phyloP scores from a whole-genome alignment of 2,888 invertebrate species.

The Bellardia bayeri region DNA sequence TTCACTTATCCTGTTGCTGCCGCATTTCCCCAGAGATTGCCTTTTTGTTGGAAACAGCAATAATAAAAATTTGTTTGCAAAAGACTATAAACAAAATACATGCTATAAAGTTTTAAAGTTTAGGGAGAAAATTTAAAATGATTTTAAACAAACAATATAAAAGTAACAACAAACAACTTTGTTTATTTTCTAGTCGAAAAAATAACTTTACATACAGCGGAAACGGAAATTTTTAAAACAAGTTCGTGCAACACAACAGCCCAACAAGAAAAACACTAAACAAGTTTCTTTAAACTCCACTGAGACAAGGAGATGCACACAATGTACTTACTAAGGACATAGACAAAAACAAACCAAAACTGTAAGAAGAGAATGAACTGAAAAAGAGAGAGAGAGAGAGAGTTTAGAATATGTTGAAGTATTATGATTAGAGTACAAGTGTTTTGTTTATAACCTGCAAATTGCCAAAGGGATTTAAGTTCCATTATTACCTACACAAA shows the following conservation, averaged over 20 bases:
- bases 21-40: slow-evolving; percentile 46
- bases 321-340: slow-evolving; percentile 38
- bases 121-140: slow-evolving; percentile 16
- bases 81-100: slow-evolving; percentile 31
- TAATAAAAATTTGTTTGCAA: slow-evolving; percentile 49
- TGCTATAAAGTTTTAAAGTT: slow-evolving; percentile 46
- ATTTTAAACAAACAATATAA: slow-evolving; percentile 23
- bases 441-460: slow-evolving; percentile 28
- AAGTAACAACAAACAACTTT: slow-evolving; percentile 10
- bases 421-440: slow-evolving; percentile 2
- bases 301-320: slow-evolving; percentile 64
- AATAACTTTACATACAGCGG: slow-evolving; percentile 58
- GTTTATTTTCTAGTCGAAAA: slow-evolving; percentile 38
- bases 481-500: background rate
- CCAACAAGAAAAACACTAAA: slow-evolving; percentile 39
- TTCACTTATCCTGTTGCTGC: slow-evolving; percentile 25
- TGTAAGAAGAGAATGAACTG: background rate
- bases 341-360: slow-evolving; percentile 20
- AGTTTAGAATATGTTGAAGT: background rate
- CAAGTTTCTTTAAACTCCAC: slow-evolving; percentile 62
- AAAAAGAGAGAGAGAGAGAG: background rate
- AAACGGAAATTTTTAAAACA: slow-evolving; percentile 70
- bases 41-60: slow-evolving; percentile 41
- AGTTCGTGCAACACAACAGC: slow-evolving; percentile 42
- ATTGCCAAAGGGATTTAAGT: slow-evolving; percentile 58